These are phyloP conservation scores for Oophaga pumilio DNA, from an alignment of 2,113 vertebrate genomes.

Conservation along the genomic window DNA sequence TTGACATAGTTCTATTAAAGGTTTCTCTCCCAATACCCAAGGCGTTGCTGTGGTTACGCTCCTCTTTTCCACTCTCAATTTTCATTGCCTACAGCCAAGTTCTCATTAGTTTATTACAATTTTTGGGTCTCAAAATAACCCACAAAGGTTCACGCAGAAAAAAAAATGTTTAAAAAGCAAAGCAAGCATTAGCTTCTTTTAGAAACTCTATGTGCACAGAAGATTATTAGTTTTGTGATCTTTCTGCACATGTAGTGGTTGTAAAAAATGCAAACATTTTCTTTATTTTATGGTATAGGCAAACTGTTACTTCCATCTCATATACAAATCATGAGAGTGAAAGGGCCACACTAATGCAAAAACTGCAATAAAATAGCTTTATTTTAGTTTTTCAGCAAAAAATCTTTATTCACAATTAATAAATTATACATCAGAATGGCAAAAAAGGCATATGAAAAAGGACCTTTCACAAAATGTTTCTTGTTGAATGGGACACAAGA, in stretches of 20 bases:
- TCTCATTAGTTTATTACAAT: slow-evolving; percentile 40
- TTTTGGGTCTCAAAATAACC: slow-evolving; percentile 38
- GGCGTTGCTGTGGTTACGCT: slow-evolving; percentile 49
- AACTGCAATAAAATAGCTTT: no score
- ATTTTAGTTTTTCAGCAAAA: no score
- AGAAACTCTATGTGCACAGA: background rate
- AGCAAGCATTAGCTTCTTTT: background rate
- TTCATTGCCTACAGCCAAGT: slow-evolving; percentile 28
- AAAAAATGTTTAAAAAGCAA: background rate
- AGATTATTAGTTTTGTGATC: background rate
- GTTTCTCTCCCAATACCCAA: slow-evolving; percentile 38
- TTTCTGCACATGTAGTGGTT: background rate
- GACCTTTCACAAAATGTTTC: no score
- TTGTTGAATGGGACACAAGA: no score
- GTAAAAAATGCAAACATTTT: background rate
- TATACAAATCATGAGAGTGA: no score
- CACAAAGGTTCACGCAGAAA: slow-evolving; percentile 12
- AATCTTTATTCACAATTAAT: no score
- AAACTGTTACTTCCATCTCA: no score
- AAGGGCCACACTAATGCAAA: no score
- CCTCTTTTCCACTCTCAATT: slow-evolving; percentile 21
- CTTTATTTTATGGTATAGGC: slow-evolving; percentile 3
- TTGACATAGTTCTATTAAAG: slow-evolving; percentile 49
- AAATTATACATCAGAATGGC: no score
- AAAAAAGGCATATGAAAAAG: no score